These are phyloP conservation scores for Campylomormyrus tamandua DNA, from an alignment of 2,113 vertebrate species.

Conservation along the genomic window DNA sequence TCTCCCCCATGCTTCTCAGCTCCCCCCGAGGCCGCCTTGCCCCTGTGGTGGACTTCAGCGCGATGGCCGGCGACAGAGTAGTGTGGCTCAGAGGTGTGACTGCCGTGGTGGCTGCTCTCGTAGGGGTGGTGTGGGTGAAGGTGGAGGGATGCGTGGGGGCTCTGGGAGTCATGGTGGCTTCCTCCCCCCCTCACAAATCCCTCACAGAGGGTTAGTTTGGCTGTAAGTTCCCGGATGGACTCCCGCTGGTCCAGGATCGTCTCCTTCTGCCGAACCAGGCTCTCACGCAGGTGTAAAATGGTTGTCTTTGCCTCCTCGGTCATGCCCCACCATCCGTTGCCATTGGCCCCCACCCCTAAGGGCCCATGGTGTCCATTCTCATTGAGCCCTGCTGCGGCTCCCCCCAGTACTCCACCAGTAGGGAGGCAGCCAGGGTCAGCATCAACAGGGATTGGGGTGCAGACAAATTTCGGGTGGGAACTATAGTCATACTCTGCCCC, in stretches of 20 bases:
- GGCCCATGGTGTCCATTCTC: conserved; percentile 41
- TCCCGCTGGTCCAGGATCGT: conserved; percentile 72
- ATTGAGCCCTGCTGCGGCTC: conserved; percentile 27
- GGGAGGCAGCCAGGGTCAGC: conserved; percentile 62
- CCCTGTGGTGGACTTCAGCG: conserved; percentile 39
- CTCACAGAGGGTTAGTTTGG: conserved; percentile 68
- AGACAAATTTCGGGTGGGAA: conserved; percentile 63
- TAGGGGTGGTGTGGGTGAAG: conserved; percentile 21
- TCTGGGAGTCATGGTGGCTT: conserved; percentile 32
- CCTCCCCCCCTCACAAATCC: conserved; percentile 44
- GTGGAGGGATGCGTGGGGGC: conserved; percentile 32
- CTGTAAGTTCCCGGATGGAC: conserved; percentile 67
- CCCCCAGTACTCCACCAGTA: conserved; percentile 29
- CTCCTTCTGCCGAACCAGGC: conserved; percentile 70
- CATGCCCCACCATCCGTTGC: conserved; percentile 57
- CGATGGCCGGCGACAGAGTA: conserved; percentile 34
- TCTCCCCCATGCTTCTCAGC: conserved; percentile 52
- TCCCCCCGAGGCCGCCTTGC: conserved; percentile 36
- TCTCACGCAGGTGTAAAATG: conserved; percentile 69
- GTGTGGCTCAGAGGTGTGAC: conserved; percentile 47
- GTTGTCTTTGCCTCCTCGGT: conserved; percentile 68
- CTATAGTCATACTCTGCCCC: conserved; percentile 41
- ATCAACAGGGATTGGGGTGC: conserved; percentile 63
- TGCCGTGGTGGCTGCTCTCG: conserved; percentile 41
- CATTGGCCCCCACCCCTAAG: not conserved